These are phyloP conservation scores for Augiades crinisus DNA, from an alignment of 2,888 invertebrate genomes.

Conservation along the genomic window DNA sequence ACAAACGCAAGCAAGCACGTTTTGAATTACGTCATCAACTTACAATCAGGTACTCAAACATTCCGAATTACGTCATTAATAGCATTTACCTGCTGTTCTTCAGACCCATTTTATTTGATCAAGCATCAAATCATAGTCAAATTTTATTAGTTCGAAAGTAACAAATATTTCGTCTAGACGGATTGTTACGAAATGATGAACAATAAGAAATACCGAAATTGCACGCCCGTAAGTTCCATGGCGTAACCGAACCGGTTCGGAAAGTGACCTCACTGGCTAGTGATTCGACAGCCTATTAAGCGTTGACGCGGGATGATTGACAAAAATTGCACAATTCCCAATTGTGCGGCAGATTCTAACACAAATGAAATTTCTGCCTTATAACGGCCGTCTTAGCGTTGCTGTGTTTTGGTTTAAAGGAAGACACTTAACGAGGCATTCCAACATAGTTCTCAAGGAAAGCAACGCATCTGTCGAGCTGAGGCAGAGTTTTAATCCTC, in stretches of 20 bases:
- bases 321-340: constrained; percentile 21
- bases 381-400: too few species aligned
- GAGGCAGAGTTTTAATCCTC: too few species aligned
- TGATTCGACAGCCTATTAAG: constrained; percentile 43
- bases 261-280: constrained; percentile 65
- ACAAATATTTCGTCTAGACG: background rate
- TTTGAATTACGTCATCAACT: too few species aligned
- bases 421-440: too few species aligned
- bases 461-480: too few species aligned
- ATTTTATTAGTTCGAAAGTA: too few species aligned
- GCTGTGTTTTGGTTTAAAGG: too few species aligned
- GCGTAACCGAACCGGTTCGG: constrained; percentile 56
- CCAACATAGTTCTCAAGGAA: too few species aligned
- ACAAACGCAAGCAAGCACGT: too few species aligned
- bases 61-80: constrained; percentile 36
- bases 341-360: constrained; percentile 4
- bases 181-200: constrained; percentile 25
- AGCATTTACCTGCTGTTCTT: background rate
- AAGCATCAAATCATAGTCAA: too few species aligned
- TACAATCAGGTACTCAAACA: too few species aligned
- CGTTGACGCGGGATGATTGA: constrained; percentile 28
- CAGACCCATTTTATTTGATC: background rate
- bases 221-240: constrained; percentile 18
- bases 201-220: constrained; percentile 6
- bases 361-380: too few species aligned